These are phyloP conservation scores for Drosophila austrosaltans DNA, from an alignment of 2,888 invertebrate species.

Conservation along the genomic window DNA sequence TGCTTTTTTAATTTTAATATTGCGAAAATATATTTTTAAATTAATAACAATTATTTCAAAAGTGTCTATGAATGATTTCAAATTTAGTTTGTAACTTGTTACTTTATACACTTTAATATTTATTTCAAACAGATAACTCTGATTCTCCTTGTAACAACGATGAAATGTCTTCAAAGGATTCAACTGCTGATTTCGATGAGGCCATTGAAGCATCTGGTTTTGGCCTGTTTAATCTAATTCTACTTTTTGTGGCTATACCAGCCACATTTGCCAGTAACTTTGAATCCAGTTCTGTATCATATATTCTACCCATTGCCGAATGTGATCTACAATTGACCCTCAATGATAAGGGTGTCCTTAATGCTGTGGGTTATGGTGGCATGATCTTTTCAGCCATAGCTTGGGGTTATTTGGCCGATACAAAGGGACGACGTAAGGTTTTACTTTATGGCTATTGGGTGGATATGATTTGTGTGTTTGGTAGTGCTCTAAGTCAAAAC, in stretches of 20 bases:
- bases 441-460: constrained; percentile 87
- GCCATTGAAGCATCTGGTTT: constrained; percentile 88
- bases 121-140: background rate
- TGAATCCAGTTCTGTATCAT: constrained; percentile 89
- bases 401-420: constrained; percentile 92
- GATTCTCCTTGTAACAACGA: background rate
- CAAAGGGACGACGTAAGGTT: constrained; percentile 88
- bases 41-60: background rate
- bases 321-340: constrained; percentile 89
- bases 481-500: constrained; percentile 87
- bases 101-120: background rate
- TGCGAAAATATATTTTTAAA: background rate
- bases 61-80: too few species aligned
- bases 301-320: constrained; percentile 89
- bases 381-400: constrained; percentile 90
- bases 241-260: constrained; percentile 86
- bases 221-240: constrained; percentile 88
- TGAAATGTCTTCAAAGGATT: constrained; percentile 27
- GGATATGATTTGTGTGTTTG: constrained; percentile 87
- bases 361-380: constrained; percentile 90
- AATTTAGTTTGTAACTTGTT: too few species aligned
- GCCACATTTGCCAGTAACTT: constrained; percentile 88
- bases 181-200: constrained; percentile 88
- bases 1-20: background rate
- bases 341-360: constrained; percentile 88